These are phyloP conservation scores for Eretmochelys imbricata DNA, from an alignment of 2,113 vertebrate species.

Conservation along the genomic window DNA sequence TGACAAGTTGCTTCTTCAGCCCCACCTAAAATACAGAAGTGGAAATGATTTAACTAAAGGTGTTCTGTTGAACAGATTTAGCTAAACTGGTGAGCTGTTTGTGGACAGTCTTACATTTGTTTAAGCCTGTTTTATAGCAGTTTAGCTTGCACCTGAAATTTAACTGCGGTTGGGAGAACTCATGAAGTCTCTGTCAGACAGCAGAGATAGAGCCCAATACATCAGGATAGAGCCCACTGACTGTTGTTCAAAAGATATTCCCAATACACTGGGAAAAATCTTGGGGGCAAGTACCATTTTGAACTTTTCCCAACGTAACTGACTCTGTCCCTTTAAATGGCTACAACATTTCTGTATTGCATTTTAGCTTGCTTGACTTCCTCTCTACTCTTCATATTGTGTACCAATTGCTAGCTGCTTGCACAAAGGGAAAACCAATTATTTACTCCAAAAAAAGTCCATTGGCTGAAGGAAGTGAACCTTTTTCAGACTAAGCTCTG, in stretches of 20 bases:
- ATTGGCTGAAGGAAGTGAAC: slow-evolving; percentile 23
- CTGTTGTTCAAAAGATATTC: slow-evolving; percentile 16
- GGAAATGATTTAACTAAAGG: not conserved
- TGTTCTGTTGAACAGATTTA: not conserved
- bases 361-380: slow-evolving; percentile 24
- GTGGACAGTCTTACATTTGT: not conserved
- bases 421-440: not conserved
- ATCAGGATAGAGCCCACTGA: not conserved
- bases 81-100: not conserved
- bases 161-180: slow-evolving; percentile 42
- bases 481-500: slow-evolving; percentile 20
- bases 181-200: slow-evolving; percentile 20
- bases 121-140: not conserved
- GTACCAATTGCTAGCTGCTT: not conserved
- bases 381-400: not conserved
- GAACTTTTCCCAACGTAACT: not conserved
- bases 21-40: not conserved
- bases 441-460: slow-evolving; percentile 1
- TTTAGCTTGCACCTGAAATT: not conserved
- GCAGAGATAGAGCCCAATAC: slow-evolving; percentile 37
- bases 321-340: not conserved
- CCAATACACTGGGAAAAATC: slow-evolving; percentile 9
- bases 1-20: not conserved
- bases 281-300: not conserved
- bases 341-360: not conserved